A percentile compares a stretch with the other conserved stretches of the same genome.
phyloP scores from a whole-genome alignment of 2,797 vertebrate genomes.

The Pseudocheirus occidentalis region DNA sequence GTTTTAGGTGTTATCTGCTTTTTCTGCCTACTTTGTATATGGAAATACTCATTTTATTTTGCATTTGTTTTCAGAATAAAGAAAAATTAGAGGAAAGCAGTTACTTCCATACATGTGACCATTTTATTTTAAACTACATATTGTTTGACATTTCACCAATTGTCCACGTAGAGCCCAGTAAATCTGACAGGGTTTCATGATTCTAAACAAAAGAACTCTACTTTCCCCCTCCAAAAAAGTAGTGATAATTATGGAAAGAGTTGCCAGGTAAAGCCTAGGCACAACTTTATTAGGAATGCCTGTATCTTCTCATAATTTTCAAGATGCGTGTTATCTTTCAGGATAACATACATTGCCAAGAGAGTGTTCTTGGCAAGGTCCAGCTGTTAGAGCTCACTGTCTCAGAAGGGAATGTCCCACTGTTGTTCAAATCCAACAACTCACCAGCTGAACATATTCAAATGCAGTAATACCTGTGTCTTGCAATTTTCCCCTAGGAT shows the following conservation, averaged over 20 bases:
- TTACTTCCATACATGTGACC: not conserved
- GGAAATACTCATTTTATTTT: not conserved
- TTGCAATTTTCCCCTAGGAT: conserved; percentile 45
- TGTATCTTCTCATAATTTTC: not conserved
- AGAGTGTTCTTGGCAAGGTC: not conserved
- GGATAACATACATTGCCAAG: not conserved
- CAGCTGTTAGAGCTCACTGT: not conserved
- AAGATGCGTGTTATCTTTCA: conserved; percentile 11
- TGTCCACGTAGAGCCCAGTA: not conserved
- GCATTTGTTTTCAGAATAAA: not conserved
- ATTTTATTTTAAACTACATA: not conserved
- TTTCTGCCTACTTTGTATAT: not conserved
- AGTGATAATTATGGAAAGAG: conserved; percentile 31
- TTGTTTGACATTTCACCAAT: not conserved
- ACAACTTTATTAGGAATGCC: conserved; percentile 31
- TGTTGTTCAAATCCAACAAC: not conserved
- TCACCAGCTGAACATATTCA: not conserved
- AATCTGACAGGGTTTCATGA: not conserved
- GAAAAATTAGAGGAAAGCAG: not conserved
- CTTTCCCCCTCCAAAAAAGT: conserved; percentile 69
- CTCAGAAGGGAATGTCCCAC: conserved; percentile 50
- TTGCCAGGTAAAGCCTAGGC: conserved; percentile 46
- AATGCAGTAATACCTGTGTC: not conserved
- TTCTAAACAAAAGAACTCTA: not conserved
- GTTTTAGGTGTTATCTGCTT: not conserved